Conservation (phyloP, 2,113 vertebrate species). For the Ondatra zibethicus region DNA sequence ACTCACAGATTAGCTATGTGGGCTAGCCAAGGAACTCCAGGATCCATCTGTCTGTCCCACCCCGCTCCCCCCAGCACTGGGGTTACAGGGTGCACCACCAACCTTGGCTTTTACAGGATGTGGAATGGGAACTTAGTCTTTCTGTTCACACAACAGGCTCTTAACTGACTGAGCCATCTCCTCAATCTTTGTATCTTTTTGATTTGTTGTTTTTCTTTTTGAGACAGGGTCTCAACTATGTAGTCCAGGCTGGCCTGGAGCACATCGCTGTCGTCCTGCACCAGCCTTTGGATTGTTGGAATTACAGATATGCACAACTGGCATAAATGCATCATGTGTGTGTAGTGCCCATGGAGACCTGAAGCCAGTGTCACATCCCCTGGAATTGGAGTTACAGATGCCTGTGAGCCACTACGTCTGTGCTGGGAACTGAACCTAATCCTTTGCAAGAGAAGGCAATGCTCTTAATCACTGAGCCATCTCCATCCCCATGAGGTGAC, state of each 20-base stretch:
- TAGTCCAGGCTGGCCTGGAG: neutral
- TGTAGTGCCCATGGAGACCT: neutral
- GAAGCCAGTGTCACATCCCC: neutral
- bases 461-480: neutral
- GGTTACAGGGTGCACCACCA: neutral
- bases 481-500: neutral
- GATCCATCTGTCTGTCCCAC: neutral
- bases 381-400: neutral
- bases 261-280: neutral
- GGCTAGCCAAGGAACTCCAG: neutral
- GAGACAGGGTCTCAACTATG: neutral
- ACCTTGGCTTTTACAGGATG: neutral
- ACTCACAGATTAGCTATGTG: neutral
- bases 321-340: neutral
- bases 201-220: neutral
- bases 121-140: neutral
- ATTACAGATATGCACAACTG: neutral
- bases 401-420: neutral
- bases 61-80: neutral
- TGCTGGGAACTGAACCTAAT: neutral
- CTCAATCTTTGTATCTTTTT: neutral
- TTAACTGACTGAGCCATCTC: neutral
- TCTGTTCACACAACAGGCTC: neutral
- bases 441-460: neutral
- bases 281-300: neutral